Evolutionary conservation across 2,888 invertebrate genomes (phyloP).

Genomic region (Cantharis flavilabris): DNA sequence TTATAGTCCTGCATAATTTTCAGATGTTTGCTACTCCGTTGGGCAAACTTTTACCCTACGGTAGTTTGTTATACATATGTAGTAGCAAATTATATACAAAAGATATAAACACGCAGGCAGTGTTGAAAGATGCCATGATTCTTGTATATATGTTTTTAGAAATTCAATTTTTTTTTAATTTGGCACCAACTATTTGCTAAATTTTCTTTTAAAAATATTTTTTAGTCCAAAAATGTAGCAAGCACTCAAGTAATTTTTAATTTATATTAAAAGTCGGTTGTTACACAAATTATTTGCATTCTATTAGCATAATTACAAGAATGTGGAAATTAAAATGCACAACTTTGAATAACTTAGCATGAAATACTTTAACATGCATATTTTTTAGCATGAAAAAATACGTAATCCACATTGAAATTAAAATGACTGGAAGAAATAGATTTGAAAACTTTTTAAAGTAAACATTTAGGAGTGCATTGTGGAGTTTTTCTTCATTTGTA

Average conservation of each 20-base stretch:
- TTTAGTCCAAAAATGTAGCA: too few relatives aligned
- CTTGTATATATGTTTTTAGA: not conserved
- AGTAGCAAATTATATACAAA: constrained; percentile 4
- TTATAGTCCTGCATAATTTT: constrained; percentile 12
- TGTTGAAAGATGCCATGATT: not conserved
- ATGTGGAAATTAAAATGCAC: not conserved
- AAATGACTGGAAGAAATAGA: too few relatives aligned
- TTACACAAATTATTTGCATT: not conserved
- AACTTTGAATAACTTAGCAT: not conserved
- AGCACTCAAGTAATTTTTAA: not conserved
- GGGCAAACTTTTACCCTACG: constrained; percentile 5
- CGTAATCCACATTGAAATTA: not conserved
- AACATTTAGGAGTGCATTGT: not conserved
- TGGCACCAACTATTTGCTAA: not conserved
- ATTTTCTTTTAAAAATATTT: not conserved
- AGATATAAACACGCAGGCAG: not conserved
- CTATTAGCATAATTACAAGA: not conserved
- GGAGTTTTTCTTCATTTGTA: not conserved
- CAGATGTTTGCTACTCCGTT: not conserved
- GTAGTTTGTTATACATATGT: constrained; percentile 8
- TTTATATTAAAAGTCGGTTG: not conserved
- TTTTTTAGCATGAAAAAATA: not conserved
- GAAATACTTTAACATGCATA: not conserved
- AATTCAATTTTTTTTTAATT: not conserved
- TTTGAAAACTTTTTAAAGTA: not conserved